Conservation (phyloP, 2,888 invertebrate genomes). For the Pycnomerus fuliginosus region DNA sequence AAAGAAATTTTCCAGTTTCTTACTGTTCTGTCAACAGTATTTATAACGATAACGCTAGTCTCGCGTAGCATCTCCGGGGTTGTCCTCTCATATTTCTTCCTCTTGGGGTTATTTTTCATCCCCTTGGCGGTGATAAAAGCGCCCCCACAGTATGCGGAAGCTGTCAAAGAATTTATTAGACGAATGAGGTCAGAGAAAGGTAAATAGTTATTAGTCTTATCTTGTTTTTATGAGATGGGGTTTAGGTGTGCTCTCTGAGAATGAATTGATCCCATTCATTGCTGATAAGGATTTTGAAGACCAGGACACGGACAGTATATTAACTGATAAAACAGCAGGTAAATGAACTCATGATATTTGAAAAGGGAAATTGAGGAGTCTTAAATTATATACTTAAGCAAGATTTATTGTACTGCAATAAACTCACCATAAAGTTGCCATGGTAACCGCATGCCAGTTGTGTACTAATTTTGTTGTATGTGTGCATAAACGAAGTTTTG, state of each 20-base stretch:
- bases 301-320: conserved; percentile 43
- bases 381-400: too few species aligned
- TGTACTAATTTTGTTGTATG: too few species aligned
- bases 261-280: conserved; percentile 50
- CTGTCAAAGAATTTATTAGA: conserved; percentile 31
- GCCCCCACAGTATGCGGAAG: conserved; percentile 35
- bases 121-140: conserved; percentile 37
- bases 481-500: too few species aligned
- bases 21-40: conserved; percentile 43
- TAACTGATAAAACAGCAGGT: conserved; percentile 49
- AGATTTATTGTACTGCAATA: too few species aligned
- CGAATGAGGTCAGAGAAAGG: conserved; percentile 36
- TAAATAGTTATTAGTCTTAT: conserved; percentile 12
- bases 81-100: conserved; percentile 39
- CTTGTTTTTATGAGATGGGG: conserved; percentile 7
- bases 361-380: too few species aligned
- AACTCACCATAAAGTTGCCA: too few species aligned
- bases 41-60: conserved; percentile 43
- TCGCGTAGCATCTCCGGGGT: conserved; percentile 48
- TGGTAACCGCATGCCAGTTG: too few species aligned
- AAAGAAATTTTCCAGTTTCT: conserved; percentile 52
- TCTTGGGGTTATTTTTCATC: conserved; percentile 39
- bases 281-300: conserved; percentile 39
- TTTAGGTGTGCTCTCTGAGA: conserved; percentile 46
- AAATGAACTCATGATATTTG: too few species aligned